Conservation (phyloP, 2,113 vertebrate genomes). For the Sinocyclocheilus anshuiensis region DNA sequence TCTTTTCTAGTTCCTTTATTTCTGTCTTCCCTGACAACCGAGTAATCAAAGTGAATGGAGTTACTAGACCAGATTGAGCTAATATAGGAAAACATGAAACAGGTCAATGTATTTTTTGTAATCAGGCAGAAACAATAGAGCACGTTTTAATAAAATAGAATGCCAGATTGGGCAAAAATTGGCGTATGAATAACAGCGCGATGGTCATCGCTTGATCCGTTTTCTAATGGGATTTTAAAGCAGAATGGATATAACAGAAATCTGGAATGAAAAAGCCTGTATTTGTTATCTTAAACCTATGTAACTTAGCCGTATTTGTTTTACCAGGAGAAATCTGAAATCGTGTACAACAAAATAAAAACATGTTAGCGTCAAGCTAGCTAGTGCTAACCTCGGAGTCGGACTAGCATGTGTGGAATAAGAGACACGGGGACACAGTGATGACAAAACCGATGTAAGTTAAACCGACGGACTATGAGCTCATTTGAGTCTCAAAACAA, state of each 20-base stretch:
- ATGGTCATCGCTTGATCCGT: background rate
- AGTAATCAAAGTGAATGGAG: slow-evolving; percentile 36
- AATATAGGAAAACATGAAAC: too few relatives aligned
- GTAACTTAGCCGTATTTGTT: background rate
- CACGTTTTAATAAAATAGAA: too few relatives aligned
- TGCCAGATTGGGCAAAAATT: slow-evolving; percentile 43
- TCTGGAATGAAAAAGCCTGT: background rate
- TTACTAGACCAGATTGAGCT: slow-evolving; percentile 14
- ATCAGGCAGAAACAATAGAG: too few relatives aligned
- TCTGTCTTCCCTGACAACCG: slow-evolving; percentile 48
- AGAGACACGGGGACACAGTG: background rate
- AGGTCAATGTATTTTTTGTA: too few relatives aligned
- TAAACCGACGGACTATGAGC: slow-evolving; percentile 32
- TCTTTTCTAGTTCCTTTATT: slow-evolving; percentile 16
- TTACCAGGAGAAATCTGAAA: background rate
- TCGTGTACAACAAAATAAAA: slow-evolving; percentile 15
- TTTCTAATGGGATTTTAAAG: background rate
- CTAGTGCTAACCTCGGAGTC: slow-evolving; percentile 23
- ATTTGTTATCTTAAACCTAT: background rate
- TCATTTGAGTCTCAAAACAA: slow-evolving; percentile 5
- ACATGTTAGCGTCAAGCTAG: slow-evolving; percentile 33
- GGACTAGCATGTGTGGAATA: slow-evolving; percentile 23
- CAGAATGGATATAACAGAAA: background rate
- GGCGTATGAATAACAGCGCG: background rate
- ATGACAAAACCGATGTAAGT: slow-evolving; percentile 12